phyloP scores from a whole-genome alignment of 2,113 vertebrate species.

The Barbus barbus region DNA sequence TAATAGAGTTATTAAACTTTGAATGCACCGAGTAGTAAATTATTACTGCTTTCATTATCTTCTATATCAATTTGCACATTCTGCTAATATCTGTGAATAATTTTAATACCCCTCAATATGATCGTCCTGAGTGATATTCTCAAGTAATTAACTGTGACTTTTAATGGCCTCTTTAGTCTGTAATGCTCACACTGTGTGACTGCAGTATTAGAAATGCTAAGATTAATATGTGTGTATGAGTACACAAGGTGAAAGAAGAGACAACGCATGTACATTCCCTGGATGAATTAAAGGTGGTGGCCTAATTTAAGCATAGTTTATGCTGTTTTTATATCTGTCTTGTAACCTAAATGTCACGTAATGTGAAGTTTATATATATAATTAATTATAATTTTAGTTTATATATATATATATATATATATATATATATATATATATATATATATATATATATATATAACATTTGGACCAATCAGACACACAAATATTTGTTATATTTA shows the following conservation, averaged over 20 bases:
- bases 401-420: no score
- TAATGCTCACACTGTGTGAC: no score
- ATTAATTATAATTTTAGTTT: no score
- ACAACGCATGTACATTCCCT: neutral
- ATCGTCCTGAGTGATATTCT: slow-evolving; percentile 53
- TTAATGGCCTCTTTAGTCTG: slow-evolving; percentile 18
- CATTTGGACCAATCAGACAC: no score
- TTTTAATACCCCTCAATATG: slow-evolving; percentile 53
- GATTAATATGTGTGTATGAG: slow-evolving; percentile 60
- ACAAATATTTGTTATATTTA: no score
- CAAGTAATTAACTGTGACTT: slow-evolving; percentile 55
- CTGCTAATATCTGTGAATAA: slow-evolving; percentile 59
- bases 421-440: no score
- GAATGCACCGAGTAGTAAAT: slow-evolving; percentile 55
- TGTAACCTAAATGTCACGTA: no score
- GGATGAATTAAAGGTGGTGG: neutral
- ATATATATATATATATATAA: no score
- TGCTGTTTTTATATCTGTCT: neutral
- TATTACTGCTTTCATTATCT: slow-evolving; percentile 59
- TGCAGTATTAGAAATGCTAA: no score
- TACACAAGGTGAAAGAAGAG: slow-evolving; percentile 27
- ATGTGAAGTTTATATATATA: no score
- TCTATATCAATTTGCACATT: slow-evolving; percentile 55
- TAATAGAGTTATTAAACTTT: slow-evolving; percentile 52
- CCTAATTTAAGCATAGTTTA: no score